phyloP scores from a whole-genome alignment of 2,113 vertebrate species.

The Menidia beryllina region DNA sequence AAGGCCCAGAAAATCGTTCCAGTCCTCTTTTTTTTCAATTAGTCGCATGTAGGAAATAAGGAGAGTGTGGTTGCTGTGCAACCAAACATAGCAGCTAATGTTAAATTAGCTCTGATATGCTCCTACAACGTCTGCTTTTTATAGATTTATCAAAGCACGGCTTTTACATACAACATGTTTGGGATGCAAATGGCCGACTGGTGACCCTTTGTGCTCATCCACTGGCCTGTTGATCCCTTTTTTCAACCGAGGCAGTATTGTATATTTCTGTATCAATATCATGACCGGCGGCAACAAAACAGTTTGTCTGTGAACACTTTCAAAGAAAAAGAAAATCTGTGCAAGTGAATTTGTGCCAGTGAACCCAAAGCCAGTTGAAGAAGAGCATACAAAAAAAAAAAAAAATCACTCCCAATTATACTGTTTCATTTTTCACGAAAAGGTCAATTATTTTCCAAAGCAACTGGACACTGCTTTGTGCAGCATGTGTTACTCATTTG shows the following conservation, averaged over 20 bases:
- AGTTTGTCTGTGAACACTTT: no score
- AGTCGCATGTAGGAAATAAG: neutral
- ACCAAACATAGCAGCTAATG: constrained; percentile 1
- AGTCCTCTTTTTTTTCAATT: constrained; percentile 10
- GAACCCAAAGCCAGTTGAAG: neutral
- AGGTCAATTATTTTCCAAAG: no score
- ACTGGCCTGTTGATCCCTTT: neutral
- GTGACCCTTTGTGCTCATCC: neutral
- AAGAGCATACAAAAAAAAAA: no score
- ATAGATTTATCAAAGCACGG: neutral
- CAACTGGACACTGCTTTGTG: no score
- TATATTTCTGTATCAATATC: neutral
- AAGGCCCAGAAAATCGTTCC: neutral
- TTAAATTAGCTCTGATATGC: constrained; percentile 8
- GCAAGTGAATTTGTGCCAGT: no score
- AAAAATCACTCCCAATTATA: no score
- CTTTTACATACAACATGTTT: neutral
- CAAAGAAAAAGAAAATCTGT: no score
- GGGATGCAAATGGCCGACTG: neutral
- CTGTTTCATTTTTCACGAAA: no score
- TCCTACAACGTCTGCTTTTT: neutral
- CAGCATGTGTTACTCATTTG: no score
- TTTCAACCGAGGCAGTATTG: no score
- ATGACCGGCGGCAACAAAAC: no score
- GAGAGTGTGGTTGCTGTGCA: neutral